Evolutionary conservation across 2,888 invertebrate genomes (phyloP).

Genomic region (Odontothrips loti): DNA sequence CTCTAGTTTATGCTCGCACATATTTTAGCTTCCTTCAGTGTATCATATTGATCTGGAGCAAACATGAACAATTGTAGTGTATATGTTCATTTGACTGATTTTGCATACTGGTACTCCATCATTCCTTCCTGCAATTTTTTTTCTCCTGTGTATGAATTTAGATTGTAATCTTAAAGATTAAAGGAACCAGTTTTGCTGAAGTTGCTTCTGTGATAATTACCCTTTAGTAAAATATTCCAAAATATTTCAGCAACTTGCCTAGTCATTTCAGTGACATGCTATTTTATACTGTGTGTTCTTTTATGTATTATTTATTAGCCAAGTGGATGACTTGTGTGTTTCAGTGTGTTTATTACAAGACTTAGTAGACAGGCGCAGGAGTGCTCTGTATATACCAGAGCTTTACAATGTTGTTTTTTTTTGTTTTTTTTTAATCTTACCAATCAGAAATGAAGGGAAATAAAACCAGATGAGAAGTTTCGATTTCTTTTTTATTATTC

Average conservation of each 20-base stretch:
- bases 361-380: neutral
- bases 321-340: neutral
- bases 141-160: neutral
- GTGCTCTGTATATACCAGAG: neutral
- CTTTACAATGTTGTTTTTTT: neutral
- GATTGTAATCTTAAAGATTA: neutral
- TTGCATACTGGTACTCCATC: no score
- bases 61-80: no score
- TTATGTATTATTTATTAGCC: neutral
- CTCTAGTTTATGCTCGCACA: no score
- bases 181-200: neutral
- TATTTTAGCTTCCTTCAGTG: no score
- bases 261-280: neutral
- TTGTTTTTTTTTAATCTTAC: neutral
- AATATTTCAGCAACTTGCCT: neutral
- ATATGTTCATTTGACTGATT: no score
- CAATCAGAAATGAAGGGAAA: neutral
- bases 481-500: neutral
- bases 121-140: neutral
- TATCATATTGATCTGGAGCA: no score
- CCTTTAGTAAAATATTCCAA: neutral
- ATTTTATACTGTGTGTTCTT: neutral
- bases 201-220: conserved; percentile 2
- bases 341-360: neutral
- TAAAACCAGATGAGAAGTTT: neutral